Conservation (phyloP, 2,797 vertebrate genomes). For the Esox lucius region DNA sequence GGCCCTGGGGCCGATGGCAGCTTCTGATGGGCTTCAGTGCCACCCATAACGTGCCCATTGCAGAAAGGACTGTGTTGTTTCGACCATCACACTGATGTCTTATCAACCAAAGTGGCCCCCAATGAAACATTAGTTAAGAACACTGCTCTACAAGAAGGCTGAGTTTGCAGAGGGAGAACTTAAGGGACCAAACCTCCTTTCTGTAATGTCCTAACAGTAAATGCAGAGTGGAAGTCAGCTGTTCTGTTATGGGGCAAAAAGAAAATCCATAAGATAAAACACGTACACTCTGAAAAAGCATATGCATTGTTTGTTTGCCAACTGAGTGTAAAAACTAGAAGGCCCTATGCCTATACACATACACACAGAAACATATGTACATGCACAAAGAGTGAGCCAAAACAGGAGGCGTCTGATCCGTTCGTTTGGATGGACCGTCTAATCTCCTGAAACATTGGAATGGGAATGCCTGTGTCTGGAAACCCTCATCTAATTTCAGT, state of each 20-base stretch:
- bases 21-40: too few species aligned
- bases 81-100: too few species aligned
- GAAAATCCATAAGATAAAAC: background rate
- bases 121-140: too few species aligned
- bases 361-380: background rate
- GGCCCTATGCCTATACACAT: background rate
- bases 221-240: background rate
- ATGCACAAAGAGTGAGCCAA: slow-evolving; percentile 33
- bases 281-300: too few species aligned
- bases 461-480: slow-evolving; percentile 52
- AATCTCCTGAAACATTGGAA: slow-evolving; percentile 65
- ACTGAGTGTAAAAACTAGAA: background rate
- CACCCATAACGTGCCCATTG: too few species aligned
- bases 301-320: too few species aligned
- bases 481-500: slow-evolving; percentile 67
- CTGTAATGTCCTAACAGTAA: background rate
- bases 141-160: slow-evolving; percentile 7
- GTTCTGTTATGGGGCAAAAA: background rate
- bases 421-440: slow-evolving; percentile 59
- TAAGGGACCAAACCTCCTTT: background rate
- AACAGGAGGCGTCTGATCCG: slow-evolving; percentile 59
- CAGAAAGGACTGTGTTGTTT: too few species aligned
- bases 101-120: too few species aligned
- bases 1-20: too few species aligned
- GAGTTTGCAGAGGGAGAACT: background rate